These are phyloP conservation scores for Toxostoma redivivum DNA, from an alignment of 2,113 vertebrate species.

Conservation along the genomic window DNA sequence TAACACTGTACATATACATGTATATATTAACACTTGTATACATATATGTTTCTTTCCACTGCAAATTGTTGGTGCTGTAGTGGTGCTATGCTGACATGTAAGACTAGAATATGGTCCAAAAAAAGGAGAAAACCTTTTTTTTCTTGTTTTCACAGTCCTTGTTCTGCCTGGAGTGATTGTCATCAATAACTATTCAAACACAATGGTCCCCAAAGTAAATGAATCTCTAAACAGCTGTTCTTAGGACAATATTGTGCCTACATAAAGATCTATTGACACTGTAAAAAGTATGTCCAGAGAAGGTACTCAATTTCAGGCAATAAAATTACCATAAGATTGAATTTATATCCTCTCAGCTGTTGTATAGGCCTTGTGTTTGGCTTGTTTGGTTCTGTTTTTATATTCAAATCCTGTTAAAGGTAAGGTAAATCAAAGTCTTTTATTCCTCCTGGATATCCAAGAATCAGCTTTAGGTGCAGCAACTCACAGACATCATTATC, in stretches of 20 bases:
- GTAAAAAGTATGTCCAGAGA: not conserved
- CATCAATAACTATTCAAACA: not conserved
- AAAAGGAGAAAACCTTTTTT: not conserved
- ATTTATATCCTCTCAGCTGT: not conserved
- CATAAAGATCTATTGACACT: not conserved
- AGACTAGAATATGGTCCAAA: not conserved
- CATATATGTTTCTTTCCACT: not conserved
- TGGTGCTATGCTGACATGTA: not conserved
- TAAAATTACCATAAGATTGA: not conserved
- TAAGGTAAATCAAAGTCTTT: not conserved
- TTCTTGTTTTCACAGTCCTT: not conserved
- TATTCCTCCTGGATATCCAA: not conserved
- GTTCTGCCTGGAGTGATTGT: not conserved
- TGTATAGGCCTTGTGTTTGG: not conserved
- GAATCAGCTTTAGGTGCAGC: not conserved
- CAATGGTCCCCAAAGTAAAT: not conserved
- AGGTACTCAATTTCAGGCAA: not conserved
- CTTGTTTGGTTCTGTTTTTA: not conserved
- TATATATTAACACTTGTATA: not conserved
- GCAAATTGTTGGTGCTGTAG: not conserved
- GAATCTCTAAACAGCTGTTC: not conserved
- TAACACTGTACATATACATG: too few relatives aligned
- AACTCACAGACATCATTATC: not conserved
- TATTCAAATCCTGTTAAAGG: not conserved
- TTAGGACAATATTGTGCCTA: not conserved